Evolutionary conservation across 2,113 vertebrate species (phyloP), one percentile per base, ranked within the genome.

Genomic region (Sorex araneus): DNA sequence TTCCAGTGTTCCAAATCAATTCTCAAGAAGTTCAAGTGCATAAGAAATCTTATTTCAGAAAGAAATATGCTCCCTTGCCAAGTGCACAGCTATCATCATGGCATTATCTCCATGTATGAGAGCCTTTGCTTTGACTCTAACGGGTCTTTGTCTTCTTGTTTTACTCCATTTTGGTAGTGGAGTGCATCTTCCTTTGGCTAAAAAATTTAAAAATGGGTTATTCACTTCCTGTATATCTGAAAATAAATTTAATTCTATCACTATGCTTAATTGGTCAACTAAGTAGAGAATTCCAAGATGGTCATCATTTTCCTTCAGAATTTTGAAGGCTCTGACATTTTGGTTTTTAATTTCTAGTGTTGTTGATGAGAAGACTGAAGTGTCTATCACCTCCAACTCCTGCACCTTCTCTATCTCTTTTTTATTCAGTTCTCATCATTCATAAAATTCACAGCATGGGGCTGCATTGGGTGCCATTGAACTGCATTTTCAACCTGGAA

Each of bases 321-420:
- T 25, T 36, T 16, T 63, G 27, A 88, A 28, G 10, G 7, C 43
- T 4, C 3, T 23, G 32, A 13, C 23, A n/a, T 25, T n/a, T 27
- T 57, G 25, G 36, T 11, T 83, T 78, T 10, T 25, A 4, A 23
- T 32, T 70, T 75, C 74, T 32, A 63, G 18, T 28, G 23, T 7
- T 45, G 23, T 27, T 66, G 1, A 2, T 57, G 25, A 64, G 8
- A 75, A 79, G 15, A 70, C 4, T 34, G 16, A 87, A 28, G 6
- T 2, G 2, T 0, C 2, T 25, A 15, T 34, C 4, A 36, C 25
- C 4, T 28, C 19, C 1, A 25, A 4, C 27, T 45, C 23, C 12
- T 12, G 5, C 47, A 36, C 23, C 18, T 18, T 13, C 36, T 4
- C 30, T n/a, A 0, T 28, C 7, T 34, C 28, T 15, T 6, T 12